Conservation (phyloP, 2,113 vertebrate genomes). For the Dicaeum eximium region DNA sequence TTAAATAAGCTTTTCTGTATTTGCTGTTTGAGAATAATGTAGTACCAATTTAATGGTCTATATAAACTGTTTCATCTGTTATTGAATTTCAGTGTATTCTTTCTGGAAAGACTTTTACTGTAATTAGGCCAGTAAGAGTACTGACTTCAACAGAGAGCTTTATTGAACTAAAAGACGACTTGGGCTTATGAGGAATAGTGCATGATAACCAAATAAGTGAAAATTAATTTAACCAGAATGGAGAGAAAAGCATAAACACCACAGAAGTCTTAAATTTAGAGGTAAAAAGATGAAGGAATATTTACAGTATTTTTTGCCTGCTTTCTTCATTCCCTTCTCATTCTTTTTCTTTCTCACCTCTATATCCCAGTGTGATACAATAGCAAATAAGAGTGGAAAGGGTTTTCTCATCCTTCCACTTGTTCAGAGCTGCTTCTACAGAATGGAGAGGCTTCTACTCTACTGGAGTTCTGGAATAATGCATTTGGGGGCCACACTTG, state of each 20-base stretch:
- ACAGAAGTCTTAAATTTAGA: not conserved
- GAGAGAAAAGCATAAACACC: not conserved
- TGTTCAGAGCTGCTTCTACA: not conserved
- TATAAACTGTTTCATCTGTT: not conserved
- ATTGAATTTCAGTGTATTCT: not conserved
- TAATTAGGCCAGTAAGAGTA: not conserved
- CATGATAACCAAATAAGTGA: not conserved
- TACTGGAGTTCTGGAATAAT: not conserved
- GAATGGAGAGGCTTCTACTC: not conserved
- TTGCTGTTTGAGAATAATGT: not conserved
- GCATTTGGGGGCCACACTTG: not conserved
- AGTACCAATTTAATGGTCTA: not conserved
- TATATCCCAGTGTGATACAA: not conserved
- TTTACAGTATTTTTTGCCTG: not conserved
- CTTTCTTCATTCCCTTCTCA: not conserved
- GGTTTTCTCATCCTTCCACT: not conserved
- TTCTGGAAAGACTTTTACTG: not conserved
- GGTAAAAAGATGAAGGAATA: not conserved
- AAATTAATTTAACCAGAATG: not conserved
- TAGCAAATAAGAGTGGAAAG: not conserved
- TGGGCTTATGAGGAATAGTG: not conserved
- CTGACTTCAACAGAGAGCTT: not conserved
- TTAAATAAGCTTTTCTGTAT: not conserved
- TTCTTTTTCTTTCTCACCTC: not conserved
- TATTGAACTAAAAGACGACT: not conserved